Conservation (phyloP, 2,888 invertebrate species). For the Lumbricus terrestris region DNA sequence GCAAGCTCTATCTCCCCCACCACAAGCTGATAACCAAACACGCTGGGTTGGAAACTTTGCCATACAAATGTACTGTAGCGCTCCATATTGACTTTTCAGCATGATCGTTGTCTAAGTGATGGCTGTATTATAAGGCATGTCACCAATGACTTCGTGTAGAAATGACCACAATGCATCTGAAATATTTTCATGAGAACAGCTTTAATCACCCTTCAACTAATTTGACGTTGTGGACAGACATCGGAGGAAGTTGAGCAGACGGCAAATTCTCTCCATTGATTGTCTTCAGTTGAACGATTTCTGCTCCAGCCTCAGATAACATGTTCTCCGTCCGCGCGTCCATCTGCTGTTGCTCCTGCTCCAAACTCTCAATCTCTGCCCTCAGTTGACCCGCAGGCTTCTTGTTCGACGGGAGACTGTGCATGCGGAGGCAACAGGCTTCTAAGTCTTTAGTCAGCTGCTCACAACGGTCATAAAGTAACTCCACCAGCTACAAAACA, state of each 20-base stretch:
- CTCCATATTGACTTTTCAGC: too few species aligned
- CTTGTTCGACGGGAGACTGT: neutral
- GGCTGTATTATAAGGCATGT: too few species aligned
- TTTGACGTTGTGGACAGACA: neutral
- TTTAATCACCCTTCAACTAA: neutral
- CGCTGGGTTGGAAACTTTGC: too few species aligned
- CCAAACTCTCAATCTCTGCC: neutral
- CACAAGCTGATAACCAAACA: too few species aligned
- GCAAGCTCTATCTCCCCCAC: too few species aligned
- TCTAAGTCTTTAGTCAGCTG: conserved; percentile 10
- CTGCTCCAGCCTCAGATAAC: neutral
- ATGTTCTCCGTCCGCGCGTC: neutral
- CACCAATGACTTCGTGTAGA: too few species aligned
- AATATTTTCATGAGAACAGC: neutral
- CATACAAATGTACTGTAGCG: too few species aligned
- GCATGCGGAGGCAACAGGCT: neutral
- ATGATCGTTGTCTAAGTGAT: too few species aligned
- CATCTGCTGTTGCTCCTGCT: neutral
- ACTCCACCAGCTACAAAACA: neutral
- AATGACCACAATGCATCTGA: neutral
- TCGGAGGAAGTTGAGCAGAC: neutral
- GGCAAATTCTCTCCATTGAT: neutral
- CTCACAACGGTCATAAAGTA: neutral
- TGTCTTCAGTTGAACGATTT: neutral
- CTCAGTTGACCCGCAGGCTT: neutral